Conservation (phyloP, 2,113 vertebrate genomes). For the Crotalus tigris region DNA sequence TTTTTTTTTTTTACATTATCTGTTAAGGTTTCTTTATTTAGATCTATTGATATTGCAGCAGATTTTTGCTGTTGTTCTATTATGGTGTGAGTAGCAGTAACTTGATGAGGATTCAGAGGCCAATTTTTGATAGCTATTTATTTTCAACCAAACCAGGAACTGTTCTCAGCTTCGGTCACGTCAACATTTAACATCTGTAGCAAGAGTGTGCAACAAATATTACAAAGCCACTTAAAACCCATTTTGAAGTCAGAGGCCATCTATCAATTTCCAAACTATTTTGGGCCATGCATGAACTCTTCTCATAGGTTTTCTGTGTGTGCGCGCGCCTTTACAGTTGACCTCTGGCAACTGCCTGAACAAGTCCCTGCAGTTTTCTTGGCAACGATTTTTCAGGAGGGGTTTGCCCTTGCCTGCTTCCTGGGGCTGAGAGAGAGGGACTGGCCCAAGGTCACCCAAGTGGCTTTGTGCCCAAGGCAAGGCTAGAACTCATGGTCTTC, state of each 20-base stretch:
- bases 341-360: background rate
- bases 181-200: slow-evolving; percentile 42
- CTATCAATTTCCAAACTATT: background rate
- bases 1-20: background rate
- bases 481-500: background rate
- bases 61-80: background rate
- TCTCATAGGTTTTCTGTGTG: background rate
- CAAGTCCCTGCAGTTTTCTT: background rate
- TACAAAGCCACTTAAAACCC: background rate
- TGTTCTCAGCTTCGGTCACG: slow-evolving; percentile 42
- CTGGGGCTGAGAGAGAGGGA: background rate
- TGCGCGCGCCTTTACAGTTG: background rate
- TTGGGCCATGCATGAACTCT: background rate
- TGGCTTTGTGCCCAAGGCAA: background rate
- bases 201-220: background rate
- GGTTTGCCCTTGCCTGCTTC: background rate
- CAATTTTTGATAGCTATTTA: slow-evolving; percentile 12
- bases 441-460: background rate
- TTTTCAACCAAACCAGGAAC: slow-evolving; percentile 42
- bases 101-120: background rate
- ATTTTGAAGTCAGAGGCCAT: background rate
- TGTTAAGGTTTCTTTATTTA: background rate
- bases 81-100: background rate
- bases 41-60: background rate
- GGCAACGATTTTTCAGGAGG: background rate